Evolutionary conservation across 2,113 vertebrate genomes (phyloP).

Genomic region (Cinclus mexicanus): DNA sequence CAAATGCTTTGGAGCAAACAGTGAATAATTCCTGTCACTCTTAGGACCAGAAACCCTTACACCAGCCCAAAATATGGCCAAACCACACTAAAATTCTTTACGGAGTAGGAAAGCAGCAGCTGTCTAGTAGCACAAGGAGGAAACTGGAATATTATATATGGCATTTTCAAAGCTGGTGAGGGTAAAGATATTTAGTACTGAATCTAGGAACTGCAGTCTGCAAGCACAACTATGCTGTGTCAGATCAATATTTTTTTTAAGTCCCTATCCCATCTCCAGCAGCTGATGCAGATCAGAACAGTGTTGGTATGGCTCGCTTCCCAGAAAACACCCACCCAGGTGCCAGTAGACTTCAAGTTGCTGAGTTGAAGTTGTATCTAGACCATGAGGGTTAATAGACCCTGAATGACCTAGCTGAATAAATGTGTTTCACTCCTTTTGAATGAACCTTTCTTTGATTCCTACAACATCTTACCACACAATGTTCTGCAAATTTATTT

Average conservation of each 20-base stretch:
- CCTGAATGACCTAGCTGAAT: not conserved
- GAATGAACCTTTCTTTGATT: not conserved
- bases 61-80: not conserved
- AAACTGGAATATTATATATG: not conserved
- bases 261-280: not conserved
- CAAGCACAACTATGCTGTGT: not conserved
- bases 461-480: not conserved
- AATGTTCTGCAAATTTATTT: not conserved
- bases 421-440: not conserved
- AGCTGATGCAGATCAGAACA: not conserved
- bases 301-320: not conserved
- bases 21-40: not conserved
- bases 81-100: not conserved
- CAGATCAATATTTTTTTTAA: not conserved
- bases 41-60: not conserved
- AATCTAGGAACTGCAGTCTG: not conserved
- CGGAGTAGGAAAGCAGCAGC: not conserved
- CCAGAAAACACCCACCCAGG: accelerated
- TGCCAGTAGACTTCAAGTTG: not conserved
- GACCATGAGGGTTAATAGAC: not conserved
- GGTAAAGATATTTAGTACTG: not conserved
- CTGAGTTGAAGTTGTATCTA: not conserved
- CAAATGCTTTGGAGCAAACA: not conserved
- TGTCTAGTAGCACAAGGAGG: not conserved
- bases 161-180: not conserved